Evolutionary conservation across 2,113 vertebrate species (phyloP), one percentile per base, ranked within the genome.

Genomic region (Grus americana): DNA sequence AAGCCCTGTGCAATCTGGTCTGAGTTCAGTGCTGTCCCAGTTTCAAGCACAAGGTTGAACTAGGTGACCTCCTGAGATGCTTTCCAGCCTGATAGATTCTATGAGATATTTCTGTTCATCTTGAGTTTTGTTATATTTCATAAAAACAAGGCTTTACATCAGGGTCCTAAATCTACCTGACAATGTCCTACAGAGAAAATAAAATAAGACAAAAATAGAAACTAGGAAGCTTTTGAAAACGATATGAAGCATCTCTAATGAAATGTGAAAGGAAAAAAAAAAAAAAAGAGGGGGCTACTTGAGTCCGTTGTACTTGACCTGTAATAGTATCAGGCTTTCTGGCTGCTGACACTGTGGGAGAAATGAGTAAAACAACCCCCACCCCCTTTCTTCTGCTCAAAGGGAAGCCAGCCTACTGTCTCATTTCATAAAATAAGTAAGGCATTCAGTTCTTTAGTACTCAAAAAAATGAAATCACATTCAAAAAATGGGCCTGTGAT

Each of bases 361-460:
- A 30, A 85, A 61, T 11, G 61, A 90, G 66, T 94, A 67, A 67
- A 92, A 57, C 57, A 81, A 16, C 68, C 47, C 57, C 89, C 52
- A 46, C 46, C 42, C 55, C 76, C 76, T 59, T 46, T n/a, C 46
- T 85, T 84, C 19, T 92, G 66, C 66, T 85, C 47, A 11, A 57
- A 61, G 63, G 54, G 79, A 93, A 73, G 68, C 38, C 30, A 4
- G 68, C 67, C 68, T 75, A 15, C 91, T 87, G 78, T 91, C 87
- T 93, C 34, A 75, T 94, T 91, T 68, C 49, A 93, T 91, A 74
- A 95, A 95, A 74, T 78, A 81, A 92, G 75, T 4, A 76, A 61
- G 71, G 74, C 65, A 54, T 79, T 95, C 47, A 40, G 40, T 57
- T 68, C 90, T 75, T 65, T 18, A 65, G 34, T 87, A 10, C 81